Base-by-base conservation (phyloP, 2,797 vertebrate species). In the Megalops cyprinoides region DNA sequence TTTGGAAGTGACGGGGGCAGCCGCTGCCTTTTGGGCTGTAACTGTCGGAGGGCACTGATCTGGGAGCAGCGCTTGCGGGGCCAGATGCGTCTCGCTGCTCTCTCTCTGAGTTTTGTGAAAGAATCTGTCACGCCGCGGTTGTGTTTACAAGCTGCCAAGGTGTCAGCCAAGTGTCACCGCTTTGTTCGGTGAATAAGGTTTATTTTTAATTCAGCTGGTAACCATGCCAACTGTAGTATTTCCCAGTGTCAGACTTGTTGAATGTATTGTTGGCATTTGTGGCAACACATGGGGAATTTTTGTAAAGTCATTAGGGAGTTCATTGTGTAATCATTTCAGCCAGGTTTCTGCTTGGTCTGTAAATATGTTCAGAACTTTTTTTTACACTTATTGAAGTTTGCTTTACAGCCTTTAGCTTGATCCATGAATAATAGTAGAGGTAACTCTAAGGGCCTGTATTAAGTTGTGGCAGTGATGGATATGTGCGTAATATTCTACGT, bases 61-160 rank as follows among this genome's bases (percentile, higher is more conserved):
- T 82, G 77, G 85, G 89, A 91, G 87, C 91, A 89, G 90, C 58
- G 87, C 69, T 79, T 46, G 81, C 69, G 62, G 79, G 81, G 80
- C 77, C 77, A 39, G 74, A 74, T 39, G 42, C 78, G 84, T 88
- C 23, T 79, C 51, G 85, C 83, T 86, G 67, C 44, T 71, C 67
- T 71, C 67, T 71, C 67, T 71, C 10, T 28, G 62, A 71, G 67
- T 71, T 71, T 71, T 71, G 67, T 71, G 67, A 71, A 71, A 71
- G 82, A 82, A 81, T 83, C 76, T 69, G 87, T 84, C 86, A 85
- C 82, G 82, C 85, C 82, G 79, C 80, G 79, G 79, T 90, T 89
- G 85, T 93, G 92, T 93, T 92, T 92, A 93, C 92, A 92, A 90
- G 89, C 87, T 83, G 80, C 82, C 58, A 75, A 88, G 88, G 88